These are phyloP conservation scores for Hippocampus guttulatus DNA, from an alignment of 2,113 vertebrate genomes.

Conservation along the genomic window DNA sequence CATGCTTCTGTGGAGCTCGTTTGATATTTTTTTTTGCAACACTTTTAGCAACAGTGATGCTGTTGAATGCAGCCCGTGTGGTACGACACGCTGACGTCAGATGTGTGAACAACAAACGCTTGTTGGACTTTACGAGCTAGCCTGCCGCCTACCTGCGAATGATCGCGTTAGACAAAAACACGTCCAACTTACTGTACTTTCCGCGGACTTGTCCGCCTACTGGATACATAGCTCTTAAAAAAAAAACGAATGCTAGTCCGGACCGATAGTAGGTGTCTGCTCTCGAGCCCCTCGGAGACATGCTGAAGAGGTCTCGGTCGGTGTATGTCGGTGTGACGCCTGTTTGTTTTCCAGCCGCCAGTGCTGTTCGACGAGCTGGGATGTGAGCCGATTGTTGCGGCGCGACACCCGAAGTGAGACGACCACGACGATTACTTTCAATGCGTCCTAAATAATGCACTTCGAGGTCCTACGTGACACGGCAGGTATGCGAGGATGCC, in stretches of 20 bases:
- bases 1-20: not conserved
- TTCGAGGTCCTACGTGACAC: slow-evolving; percentile 28
- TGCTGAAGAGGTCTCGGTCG: slow-evolving; percentile 47
- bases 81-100: slow-evolving; percentile 65
- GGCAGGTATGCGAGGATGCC: slow-evolving; percentile 35
- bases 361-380: slow-evolving; percentile 48
- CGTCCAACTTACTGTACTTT: slow-evolving; percentile 16
- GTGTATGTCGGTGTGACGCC: slow-evolving; percentile 60
- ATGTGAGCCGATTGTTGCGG: slow-evolving; percentile 45
- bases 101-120: slow-evolving; percentile 76
- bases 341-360: slow-evolving; percentile 61
- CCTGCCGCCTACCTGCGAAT: slow-evolving; percentile 21
- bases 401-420: slow-evolving; percentile 35
- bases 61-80: slow-evolving; percentile 35
- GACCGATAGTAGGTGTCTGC: slow-evolving; percentile 1
- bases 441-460: slow-evolving; percentile 47
- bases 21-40: slow-evolving; percentile 2
- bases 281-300: slow-evolving; percentile 38
- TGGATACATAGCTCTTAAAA: not conserved
- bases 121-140: slow-evolving; percentile 69
- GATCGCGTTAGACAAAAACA: slow-evolving; percentile 44
- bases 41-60: slow-evolving; percentile 17
- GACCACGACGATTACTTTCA: slow-evolving; percentile 3
- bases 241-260: not conserved
- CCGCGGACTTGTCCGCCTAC: not conserved